phyloP scores from a whole-genome alignment of 2,888 invertebrate species.

The Zygogramma bicolorata region DNA sequence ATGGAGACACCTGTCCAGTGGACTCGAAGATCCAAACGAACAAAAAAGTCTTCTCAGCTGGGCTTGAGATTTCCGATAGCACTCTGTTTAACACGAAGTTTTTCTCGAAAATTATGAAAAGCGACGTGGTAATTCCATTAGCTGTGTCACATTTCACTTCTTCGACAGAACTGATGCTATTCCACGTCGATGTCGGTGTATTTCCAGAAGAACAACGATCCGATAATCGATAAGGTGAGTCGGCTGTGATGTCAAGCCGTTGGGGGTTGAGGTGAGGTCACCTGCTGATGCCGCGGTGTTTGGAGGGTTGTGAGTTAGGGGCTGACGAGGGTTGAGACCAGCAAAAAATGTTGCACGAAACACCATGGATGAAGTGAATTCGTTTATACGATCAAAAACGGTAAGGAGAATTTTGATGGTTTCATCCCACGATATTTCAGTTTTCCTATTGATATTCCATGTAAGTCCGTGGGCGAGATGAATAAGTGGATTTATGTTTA shows the following conservation, averaged over 20 bases:
- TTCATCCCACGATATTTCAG: no score
- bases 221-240: background rate
- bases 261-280: background rate
- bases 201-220: background rate
- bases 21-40: no score
- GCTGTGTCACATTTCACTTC: background rate
- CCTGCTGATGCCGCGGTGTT: background rate
- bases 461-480: no score
- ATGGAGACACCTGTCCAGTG: no score
- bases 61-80: no score
- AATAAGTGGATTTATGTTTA: no score
- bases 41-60: no score
- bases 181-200: background rate
- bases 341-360: background rate
- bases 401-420: no score
- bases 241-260: background rate
- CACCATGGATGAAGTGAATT: no score
- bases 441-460: no score
- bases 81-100: background rate
- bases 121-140: background rate
- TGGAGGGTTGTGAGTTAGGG: background rate
- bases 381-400: no score
- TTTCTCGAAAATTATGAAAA: background rate
- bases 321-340: background rate
- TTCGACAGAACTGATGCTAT: background rate